A percentile compares a stretch with the other conserved stretches of the same genome.
These are phyloP conservation scores for Ariolimax columbianus DNA, from an alignment of 2,888 invertebrate genomes.

Conservation along the genomic window DNA sequence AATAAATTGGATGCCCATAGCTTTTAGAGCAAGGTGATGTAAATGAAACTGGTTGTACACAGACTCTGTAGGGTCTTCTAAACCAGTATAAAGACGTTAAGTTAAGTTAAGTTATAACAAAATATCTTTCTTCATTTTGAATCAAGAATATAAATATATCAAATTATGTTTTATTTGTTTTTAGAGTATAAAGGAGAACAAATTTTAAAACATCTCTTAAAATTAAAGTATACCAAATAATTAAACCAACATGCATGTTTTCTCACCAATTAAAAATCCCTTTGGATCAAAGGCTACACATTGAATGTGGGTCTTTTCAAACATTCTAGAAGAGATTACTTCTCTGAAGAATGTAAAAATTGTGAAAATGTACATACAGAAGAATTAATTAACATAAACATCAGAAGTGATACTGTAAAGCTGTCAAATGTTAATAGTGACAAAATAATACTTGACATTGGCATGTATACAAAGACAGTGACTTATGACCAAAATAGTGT, in stretches of 20 bases:
- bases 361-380: neutral
- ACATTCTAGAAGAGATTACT: constrained; percentile 70
- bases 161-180: neutral
- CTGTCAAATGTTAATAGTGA: too few species aligned
- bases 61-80: too few species aligned
- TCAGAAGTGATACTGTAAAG: too few species aligned
- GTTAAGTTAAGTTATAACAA: too few species aligned
- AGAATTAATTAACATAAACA: neutral
- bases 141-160: neutral
- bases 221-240: neutral
- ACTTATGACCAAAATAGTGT: too few species aligned
- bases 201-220: neutral
- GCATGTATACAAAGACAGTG: too few species aligned
- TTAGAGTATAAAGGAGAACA: neutral
- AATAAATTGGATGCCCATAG: too few species aligned
- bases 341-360: constrained; percentile 58
- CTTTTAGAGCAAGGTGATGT: too few species aligned
- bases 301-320: constrained; percentile 74
- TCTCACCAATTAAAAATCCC: constrained; percentile 71
- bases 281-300: constrained; percentile 75
- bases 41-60: too few species aligned
- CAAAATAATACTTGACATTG: too few species aligned
- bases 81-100: too few species aligned
- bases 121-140: too few species aligned
- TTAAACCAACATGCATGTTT: neutral